Base-by-base conservation (phyloP, 2,113 vertebrate genomes). In the Oceanodroma tethys region DNA sequence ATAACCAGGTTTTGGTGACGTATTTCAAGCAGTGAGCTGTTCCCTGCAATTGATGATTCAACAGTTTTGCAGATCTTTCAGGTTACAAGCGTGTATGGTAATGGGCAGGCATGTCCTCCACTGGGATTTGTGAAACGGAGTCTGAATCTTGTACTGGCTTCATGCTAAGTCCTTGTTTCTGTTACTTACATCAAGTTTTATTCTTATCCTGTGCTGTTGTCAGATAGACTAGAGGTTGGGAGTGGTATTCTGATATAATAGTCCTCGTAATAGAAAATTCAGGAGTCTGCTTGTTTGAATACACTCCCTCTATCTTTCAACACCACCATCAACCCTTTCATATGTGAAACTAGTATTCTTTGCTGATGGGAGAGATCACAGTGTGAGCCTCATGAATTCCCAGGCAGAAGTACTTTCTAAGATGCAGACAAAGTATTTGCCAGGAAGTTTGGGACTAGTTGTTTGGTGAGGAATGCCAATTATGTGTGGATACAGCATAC, bases 281-380 rank as follows among this genome's bases (percentile, higher is more conserved):
- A 53, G 90, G 92, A 95, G 74, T 27, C 81, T 93, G 38, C 90
- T 86, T 81, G 75, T 95, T 95, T 80, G 67, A 95, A 78, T 65
- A 79, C 93, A 86, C 94, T 95, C 94, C 94, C 93, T 96, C 67
- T 73, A 7, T 92, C 94, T 96, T 95, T 97, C 95, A 96, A 66
- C 96, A 83, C 86, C 42, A 2, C 79, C 66, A 19, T 93, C 88
- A 83, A 19, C 67, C 40, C 53, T 92, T 85, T 93, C 84, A 8
- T 87, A 50, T 27, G 26, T 79, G 94, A 79, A 91, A 94, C 60
- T 34, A 6, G 18, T 42, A 6, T 12, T 63, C 76, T 26, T 47
- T 71, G 78, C 59, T 91, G 91, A 93, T 96, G 84, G 91, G 66
- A 93, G 56, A 55, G 81, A 94, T 94, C 79, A 9, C 47, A 17